Evolutionary conservation across 2,797 vertebrate species (phyloP), one percentile per base, ranked within the genome.

Genomic region (Takifugu ocellatus): DNA sequence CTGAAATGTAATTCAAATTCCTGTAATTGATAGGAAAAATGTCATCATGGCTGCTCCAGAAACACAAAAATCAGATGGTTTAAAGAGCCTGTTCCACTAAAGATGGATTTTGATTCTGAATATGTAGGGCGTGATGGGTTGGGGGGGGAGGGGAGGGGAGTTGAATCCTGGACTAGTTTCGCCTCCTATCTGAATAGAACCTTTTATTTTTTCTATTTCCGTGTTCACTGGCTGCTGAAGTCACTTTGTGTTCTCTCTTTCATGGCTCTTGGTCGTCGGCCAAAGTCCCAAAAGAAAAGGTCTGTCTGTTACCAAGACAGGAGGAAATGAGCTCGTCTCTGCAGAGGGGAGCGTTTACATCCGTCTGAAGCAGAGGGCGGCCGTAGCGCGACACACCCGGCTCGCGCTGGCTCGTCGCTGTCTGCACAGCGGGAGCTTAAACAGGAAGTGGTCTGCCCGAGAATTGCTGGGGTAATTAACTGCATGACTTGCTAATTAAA

Each of bases 401-500:
- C 65, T 83, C 71, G 54, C 68, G 64, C 49, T 62, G 62, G 75
- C 80, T 68, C 58, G 10, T 39, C 36, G 70, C 61, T 2, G 5
- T 29, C 55, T 10, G 27, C 8, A 64, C 62, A 50, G 59, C 33
- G 36, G 11, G 54, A 64, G 68, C 74, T 56, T 60, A 62, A 82
- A 84, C 77, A 71, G 63, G 7, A 48, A 45, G 33, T 47, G 61
- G 15, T 26, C 53, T 44, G 66, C n/a, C 54, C 63, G 72, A 75
- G 83, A 82, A 85, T 82, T 82, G 82, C 52, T 0, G 43, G 54
- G 53, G 61, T 72, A 79, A 85, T 86, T 84, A 83, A 84, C 80
- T 39, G 74, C 65, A 68, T 77, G 73, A 67, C 77, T 82, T 69
- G 68, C 66, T 87, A 81, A 89, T 88, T 82, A 80, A 83, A 86